Base-by-base conservation (phyloP, 2,888 invertebrate genomes). In the Phortica okadai region DNA sequence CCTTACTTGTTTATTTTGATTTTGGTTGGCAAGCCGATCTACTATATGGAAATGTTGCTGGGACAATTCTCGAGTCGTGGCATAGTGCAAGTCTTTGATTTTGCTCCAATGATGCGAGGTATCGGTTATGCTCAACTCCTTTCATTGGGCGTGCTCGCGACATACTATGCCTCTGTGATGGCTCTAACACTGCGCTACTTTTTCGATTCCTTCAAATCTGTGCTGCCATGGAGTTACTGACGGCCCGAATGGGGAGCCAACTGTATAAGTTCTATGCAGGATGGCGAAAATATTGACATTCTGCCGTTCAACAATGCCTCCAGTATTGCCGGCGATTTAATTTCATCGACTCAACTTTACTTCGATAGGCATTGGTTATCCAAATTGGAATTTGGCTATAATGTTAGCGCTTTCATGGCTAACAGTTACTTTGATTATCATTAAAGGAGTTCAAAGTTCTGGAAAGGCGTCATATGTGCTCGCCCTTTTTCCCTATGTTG, bases 11-110 rank as follows among this genome's bases (percentile, higher is more conserved):
- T 94, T 66, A 93, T 94, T 1, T 89, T 94, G 33, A 88, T 94
- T 45, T 84, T 94, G 44, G 93, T 95, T n/a, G 94, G 94, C 8
- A 92, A 94, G 80, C 94, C 94, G 0, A 91, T 95, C 77, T 95
- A 95, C 83, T 95, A 94, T 83, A 91, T 95, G 91, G 95, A 95
- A 90, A 93, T 94, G 91, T 90, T 94, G 5, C 89, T 95, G 50
- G 95, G 95, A 1, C 95, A 95, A 89, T 95, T 95, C 88, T 93
- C 94, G 42, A 94, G 94, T 78, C 92, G 93, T 80, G 95, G 95
- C 7, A 94, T 94, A 77, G 93, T 94, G 14, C 94, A 94, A 83
- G 93, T 94, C 42, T 92, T 90, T 77, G 95, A 95, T 78, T 91
- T 94, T 82, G 92, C 93, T 0, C 95, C 95, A 7, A 92, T 94